Percentiles rank a stretch among this genome's conserved stretches.
These are phyloP conservation scores for Penaeus chinensis DNA, from an alignment of 1,140 invertebrate genomes.

Conservation along the genomic window DNA sequence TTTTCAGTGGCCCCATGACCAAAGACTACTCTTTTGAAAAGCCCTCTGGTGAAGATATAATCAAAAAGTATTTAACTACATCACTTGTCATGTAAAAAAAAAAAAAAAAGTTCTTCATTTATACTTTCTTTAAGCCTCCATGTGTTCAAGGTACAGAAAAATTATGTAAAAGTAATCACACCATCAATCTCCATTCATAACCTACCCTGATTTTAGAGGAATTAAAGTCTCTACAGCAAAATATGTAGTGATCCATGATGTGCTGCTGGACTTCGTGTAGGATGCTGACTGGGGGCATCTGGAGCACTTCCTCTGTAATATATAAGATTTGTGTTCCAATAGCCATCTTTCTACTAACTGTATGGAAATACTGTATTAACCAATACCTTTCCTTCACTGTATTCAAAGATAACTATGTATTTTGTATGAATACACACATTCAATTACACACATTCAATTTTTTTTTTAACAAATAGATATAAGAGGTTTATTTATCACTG, in stretches of 20 bases:
- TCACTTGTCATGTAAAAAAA: no score
- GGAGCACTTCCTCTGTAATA: conserved; percentile 38
- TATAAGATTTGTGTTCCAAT: background rate
- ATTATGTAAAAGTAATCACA: no score
- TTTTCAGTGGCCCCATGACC: no score
- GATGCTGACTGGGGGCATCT: conserved; percentile 24
- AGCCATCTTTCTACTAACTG: background rate
- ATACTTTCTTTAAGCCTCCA: no score
- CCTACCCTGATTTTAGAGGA: conserved; percentile 51
- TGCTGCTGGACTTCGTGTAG: conserved; percentile 39
- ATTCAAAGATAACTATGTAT: no score
- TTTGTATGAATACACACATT: no score
- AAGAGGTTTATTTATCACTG: no score
- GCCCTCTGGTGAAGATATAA: background rate
- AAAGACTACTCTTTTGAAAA: no score
- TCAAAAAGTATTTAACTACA: background rate
- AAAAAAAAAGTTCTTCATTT: background rate
- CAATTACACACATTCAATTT: no score
- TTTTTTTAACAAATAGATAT: no score
- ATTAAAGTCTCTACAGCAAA: conserved; percentile 35
- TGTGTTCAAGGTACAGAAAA: no score
- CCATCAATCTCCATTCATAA: background rate
- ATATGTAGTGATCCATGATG: conserved; percentile 49
- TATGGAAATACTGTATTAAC: background rate
- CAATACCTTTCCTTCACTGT: background rate